Base-by-base conservation (phyloP, 2,888 invertebrate species). In the Nemotelus nigrinus region DNA sequence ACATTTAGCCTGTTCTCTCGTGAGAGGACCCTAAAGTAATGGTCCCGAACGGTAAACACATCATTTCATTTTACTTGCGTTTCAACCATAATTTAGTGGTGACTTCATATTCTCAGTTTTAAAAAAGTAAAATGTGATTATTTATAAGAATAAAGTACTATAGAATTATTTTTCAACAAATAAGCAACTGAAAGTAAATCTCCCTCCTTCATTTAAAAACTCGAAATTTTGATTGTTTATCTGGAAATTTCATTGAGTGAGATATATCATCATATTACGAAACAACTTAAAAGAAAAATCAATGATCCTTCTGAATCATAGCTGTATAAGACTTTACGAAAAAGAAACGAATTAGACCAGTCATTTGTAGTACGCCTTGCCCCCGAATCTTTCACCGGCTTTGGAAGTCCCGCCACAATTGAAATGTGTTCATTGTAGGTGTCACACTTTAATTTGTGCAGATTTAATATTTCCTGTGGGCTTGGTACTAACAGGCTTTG, bases 31-130 rank as follows among this genome's bases (percentile, higher is more conserved):
- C n/a, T n/a, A n/a, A n/a, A n/a, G n/a, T n/a, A n/a, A n/a, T n/a
- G 98, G 98, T 93, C 99, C 99, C 92, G 99, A 99, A 98, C 98
- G 99, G n/a, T n/a, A n/a, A n/a, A n/a, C n/a, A n/a, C n/a, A n/a
- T n/a, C n/a, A n/a, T n/a, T n/a, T n/a, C n/a, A n/a, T n/a, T n/a
- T n/a, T n/a, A n/a, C n/a, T n/a, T n/a, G n/a, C n/a, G n/a, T n/a
- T n/a, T n/a, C n/a, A n/a, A n/a, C n/a, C n/a, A n/a, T n/a, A n/a
- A n/a, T n/a, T n/a, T n/a, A 70, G 55, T 47, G n/a, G 53, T 70
- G 3, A 55, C 44, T 70, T 71, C 57, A 68, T 68, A 43, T 55
- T 71, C 55, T n/a, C n/a, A n/a, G n/a, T 71, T 55, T 65, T 68
- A 48, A 44, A 74, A 77, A 75, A 76, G 75, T 58, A 50, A 53